Base-by-base conservation (phyloP, 2,797 vertebrate genomes). In the Thaleichthys pacificus region DNA sequence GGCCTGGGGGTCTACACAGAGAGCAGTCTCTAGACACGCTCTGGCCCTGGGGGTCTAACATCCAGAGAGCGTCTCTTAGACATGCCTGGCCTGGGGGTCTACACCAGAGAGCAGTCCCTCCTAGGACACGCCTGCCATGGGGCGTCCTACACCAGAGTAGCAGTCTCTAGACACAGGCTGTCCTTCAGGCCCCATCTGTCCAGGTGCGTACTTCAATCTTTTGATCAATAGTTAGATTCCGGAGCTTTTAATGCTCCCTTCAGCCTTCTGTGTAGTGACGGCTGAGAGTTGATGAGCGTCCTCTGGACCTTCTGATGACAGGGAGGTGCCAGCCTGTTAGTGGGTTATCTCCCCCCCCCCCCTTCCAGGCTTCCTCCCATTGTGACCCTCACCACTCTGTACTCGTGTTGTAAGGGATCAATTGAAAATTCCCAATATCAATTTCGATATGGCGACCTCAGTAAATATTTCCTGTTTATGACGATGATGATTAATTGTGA, bases 151-250 rank as follows among this genome's bases (percentile, higher is more conserved):
- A n/a, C n/a, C n/a, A n/a, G n/a, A n/a, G n/a, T n/a, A 17, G 17
- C 17, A n/a, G 28, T 61, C 60, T 61, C 11, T 22, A 22, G 26
- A n/a, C n/a, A n/a, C n/a, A n/a, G n/a, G 17, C 61, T 56, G 65
- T 71, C 76, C 81, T 82, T 82, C 54, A 61, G 82, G n/a, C n/a
- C 11, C 35, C 38, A 42, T 42, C 38, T 42, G 80, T 76, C 72
- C 75, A 84, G 28, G 63, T n/a, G n/a, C n/a, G 68, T 79, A 77
- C 54, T 82, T 85, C 87, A 81, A 83, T 82, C 78, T 69, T 69
- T 74, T 82, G 86, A 93, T 93, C 88, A 89, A 77, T 93, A 91
- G 83, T 77, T 86, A 88, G n/a, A 85, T 91, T 87, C 80, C 62
- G 62, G 57, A 73, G 69, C 81, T 86, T 88, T 42, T 81, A 77